Evolutionary conservation across 2,797 vertebrate genomes (phyloP).

Genomic region (Fundulus diaphanus): DNA sequence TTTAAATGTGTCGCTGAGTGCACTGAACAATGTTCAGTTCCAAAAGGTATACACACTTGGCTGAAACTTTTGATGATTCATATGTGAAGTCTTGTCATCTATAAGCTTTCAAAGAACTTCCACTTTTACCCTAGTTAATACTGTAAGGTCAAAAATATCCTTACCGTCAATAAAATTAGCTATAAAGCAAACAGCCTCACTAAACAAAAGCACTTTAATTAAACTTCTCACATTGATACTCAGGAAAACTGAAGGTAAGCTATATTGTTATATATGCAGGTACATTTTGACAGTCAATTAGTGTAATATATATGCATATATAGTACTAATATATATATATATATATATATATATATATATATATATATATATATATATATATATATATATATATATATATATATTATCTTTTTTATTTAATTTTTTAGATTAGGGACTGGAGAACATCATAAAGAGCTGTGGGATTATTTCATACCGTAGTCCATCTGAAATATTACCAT

Average conservation of each 20-base stretch:
- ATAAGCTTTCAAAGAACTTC: background rate
- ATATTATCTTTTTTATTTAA: too few relatives aligned
- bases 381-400: too few relatives aligned
- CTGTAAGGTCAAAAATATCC: background rate
- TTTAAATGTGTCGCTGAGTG: too few relatives aligned
- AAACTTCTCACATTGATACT: background rate
- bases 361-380: background rate
- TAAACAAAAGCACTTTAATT: conserved; percentile 3
- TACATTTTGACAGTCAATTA: background rate
- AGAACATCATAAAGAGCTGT: too few relatives aligned
- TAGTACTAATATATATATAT: background rate
- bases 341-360: background rate
- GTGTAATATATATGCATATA: background rate
- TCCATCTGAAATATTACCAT: too few relatives aligned
- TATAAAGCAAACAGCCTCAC: background rate
- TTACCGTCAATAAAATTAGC: background rate
- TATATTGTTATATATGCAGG: background rate
- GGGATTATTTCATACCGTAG: too few relatives aligned
- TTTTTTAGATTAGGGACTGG: too few relatives aligned
- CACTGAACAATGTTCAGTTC: background rate
- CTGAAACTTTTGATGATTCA: background rate
- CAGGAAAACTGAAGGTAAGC: background rate
- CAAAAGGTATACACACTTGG: background rate
- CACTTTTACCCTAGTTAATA: background rate
- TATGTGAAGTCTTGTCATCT: background rate